Conservation (phyloP, 53 echinoderm and acorn worm species). For the Hippasteria phrygiana region DNA sequence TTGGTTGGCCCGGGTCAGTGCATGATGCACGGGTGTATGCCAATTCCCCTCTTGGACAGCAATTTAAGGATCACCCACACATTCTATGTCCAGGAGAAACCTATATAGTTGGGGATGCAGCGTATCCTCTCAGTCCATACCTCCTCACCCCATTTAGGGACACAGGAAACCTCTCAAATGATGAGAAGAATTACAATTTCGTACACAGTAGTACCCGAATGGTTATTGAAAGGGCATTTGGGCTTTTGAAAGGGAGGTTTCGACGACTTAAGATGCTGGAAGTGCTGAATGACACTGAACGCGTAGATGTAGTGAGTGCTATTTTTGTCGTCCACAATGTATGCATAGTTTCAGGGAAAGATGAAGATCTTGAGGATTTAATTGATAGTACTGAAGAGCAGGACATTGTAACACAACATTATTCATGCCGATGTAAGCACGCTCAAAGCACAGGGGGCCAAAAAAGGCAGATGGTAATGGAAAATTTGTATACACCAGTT, state of each 20-base stretch:
- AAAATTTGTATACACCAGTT: no score
- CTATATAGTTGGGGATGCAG: conserved; percentile 59
- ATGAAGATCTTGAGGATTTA: neutral
- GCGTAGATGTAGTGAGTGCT: neutral
- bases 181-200: conserved; percentile 42
- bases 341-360: neutral
- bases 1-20: conserved; percentile 61
- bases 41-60: conserved; percentile 29
- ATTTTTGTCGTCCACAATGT: neutral
- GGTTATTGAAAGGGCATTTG: conserved; percentile 63
- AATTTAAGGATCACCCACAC: neutral
- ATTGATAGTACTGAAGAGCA: neutral
- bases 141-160: conserved; percentile 60
- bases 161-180: conserved; percentile 15
- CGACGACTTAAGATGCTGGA: conserved; percentile 25
- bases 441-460: neutral
- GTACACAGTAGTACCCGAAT: conserved; percentile 31
- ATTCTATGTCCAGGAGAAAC: conserved; percentile 27
- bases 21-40: conserved; percentile 61
- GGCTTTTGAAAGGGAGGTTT: conserved; percentile 56
- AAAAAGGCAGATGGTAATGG: neutral
- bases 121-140: conserved; percentile 53
- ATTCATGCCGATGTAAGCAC: neutral
- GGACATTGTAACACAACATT: neutral
- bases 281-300: neutral